Evolutionary conservation across 2,888 invertebrate genomes (phyloP), one percentile per base, ranked within the genome.

Genomic region (Synergus itoensis): DNA sequence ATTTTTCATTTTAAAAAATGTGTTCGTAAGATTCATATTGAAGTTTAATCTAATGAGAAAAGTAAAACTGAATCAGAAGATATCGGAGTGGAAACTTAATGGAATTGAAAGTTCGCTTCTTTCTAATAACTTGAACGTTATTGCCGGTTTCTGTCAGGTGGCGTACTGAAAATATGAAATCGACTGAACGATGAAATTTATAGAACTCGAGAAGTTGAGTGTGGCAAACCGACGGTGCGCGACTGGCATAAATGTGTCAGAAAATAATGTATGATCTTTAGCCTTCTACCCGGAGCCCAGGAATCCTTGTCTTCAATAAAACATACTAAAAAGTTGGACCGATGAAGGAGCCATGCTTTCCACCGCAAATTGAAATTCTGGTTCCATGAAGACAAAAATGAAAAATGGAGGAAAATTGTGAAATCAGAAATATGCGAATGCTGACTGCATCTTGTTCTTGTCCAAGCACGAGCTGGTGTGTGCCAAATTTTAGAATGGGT

Each of bases 191-290:
- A 82, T 86, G 83, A 86, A 88, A 87, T 86, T 87, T 85, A 87
- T 87, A 84, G 84, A 88, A 87, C 85, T 87, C 83, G 84, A 79
- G 84, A 86, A 87, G 87, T 86, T 86, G 84, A 86, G 85, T 84
- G 87, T 84, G 86, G 87, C 84, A 87, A 88, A 86, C 82, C 82
- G 84, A 85, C 65, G 81, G 83, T 81, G 84, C 87, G 84, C 86
- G 85, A 85, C 87, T 87, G 80, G 87, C 88, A 88, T 88, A 87
- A 89, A 89, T 84, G 88, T 87, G 87, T 85, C 85, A 80, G 41
- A 75, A 77, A 75, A 85, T 88, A 87, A 88, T 88, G 84, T 86
- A 88, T 82, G 83, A 63, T 81, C 82, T 81, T 82, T 81, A 86
- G 84, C 83, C 86, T 85, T 79, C 76, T 78, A 73, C 77, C 40